These are phyloP conservation scores for Danio choprae DNA, from an alignment of 2,797 vertebrate genomes.

Conservation along the genomic window DNA sequence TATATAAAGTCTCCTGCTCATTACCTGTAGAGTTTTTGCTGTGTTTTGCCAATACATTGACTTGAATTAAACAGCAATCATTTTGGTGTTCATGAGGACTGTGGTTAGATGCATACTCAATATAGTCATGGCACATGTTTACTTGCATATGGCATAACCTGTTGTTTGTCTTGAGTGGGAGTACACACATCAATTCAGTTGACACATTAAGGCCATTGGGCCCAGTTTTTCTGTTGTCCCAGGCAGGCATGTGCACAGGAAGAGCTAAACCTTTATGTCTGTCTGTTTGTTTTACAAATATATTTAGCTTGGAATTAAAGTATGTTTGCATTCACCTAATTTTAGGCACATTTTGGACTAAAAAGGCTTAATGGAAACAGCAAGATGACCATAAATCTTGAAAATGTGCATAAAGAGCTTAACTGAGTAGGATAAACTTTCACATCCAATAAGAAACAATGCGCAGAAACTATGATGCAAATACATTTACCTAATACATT, in stretches of 20 bases:
- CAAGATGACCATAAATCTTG: too few species aligned
- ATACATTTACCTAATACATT: too few species aligned
- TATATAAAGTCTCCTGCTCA: conserved; percentile 18
- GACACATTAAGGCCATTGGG: conserved; percentile 17
- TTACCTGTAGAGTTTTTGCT: conserved; percentile 24
- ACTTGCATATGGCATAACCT: not conserved
- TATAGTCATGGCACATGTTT: not conserved
- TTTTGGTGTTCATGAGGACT: conserved; percentile 22
- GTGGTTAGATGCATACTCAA: not conserved
- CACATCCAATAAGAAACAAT: too few species aligned
- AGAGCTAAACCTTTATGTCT: too few species aligned
- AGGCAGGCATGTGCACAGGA: not conserved
- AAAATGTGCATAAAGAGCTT: too few species aligned
- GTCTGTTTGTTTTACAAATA: too few species aligned
- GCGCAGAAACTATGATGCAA: too few species aligned
- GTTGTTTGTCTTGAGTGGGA: not conserved
- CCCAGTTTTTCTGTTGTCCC: not conserved
- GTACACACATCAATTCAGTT: not conserved
- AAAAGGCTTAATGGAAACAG: too few species aligned
- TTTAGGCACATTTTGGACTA: too few species aligned
- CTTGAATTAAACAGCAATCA: conserved; percentile 19
- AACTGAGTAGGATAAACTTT: too few species aligned
- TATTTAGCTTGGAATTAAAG: too few species aligned
- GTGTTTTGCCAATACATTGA: conserved; percentile 18
- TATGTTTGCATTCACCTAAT: too few species aligned